phyloP scores from a whole-genome alignment of 1,140 invertebrate genomes.

The Tetragnatha versicolor region DNA sequence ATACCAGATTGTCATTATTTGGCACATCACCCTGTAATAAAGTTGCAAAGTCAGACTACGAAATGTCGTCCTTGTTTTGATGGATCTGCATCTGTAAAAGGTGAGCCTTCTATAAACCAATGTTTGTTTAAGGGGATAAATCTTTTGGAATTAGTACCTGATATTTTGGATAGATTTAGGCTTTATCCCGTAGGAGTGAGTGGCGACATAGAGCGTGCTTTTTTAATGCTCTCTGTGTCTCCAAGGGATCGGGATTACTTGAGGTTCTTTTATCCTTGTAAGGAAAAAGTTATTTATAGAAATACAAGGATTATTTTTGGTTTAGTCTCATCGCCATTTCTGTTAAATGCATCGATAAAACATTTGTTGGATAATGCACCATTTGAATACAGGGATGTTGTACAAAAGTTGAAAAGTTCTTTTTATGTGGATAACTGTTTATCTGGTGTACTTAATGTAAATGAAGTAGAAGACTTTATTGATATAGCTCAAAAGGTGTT shows the following conservation, averaged over 20 bases:
- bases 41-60: background rate
- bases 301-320: background rate
- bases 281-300: background rate
- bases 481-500: background rate
- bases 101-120: slow-evolving; percentile 52
- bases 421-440: background rate
- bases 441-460: background rate
- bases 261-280: slow-evolving; percentile 17
- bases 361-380: background rate
- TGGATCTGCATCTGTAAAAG: background rate
- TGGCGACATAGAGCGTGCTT: slow-evolving; percentile 64
- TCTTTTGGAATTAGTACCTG: slow-evolving; percentile 63
- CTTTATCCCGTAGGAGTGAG: slow-evolving; percentile 60
- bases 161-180: slow-evolving; percentile 63
- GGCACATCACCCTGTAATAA: background rate
- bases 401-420: background rate
- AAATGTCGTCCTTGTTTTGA: background rate
- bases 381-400: background rate
- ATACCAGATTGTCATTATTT: background rate
- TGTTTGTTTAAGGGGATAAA: slow-evolving; percentile 49
- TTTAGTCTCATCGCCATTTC: background rate
- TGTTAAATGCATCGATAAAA: slow-evolving; percentile 3
- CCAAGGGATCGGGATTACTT: slow-evolving; percentile 21
- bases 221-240: slow-evolving; percentile 62
- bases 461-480: slow-evolving; percentile 22